A percentile compares a stretch with the other conserved stretches of the same genome.
Conservation (phyloP, 2,113 vertebrate species). For the Cyphomyrus plagiostoma region DNA sequence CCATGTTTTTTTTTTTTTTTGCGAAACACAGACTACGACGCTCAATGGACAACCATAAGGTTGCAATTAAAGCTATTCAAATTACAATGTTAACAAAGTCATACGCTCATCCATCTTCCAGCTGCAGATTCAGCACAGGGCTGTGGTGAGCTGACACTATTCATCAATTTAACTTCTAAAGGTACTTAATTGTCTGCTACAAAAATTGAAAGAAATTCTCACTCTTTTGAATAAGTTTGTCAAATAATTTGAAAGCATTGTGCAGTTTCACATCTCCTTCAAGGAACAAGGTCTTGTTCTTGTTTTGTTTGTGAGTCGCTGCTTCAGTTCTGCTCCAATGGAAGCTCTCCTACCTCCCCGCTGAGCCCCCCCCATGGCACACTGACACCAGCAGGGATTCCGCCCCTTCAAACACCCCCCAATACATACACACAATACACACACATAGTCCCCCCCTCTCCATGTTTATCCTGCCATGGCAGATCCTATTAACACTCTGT, state of each 20-base stretch:
- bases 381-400: background rate
- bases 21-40: background rate
- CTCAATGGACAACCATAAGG: background rate
- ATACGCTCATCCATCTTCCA: background rate
- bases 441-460: constrained; percentile 40
- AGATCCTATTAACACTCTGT: constrained; percentile 10
- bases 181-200: background rate
- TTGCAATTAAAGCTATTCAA: background rate
- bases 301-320: background rate
- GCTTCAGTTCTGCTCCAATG: background rate
- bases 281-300: background rate
- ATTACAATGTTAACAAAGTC: background rate
- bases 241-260: background rate
- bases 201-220: background rate
- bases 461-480: constrained; percentile 23
- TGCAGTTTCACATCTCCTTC: background rate
- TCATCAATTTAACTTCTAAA: background rate
- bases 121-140: background rate
- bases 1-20: background rate
- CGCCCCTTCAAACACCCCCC: constrained; percentile 31
- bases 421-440: background rate
- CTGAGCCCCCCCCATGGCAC: background rate
- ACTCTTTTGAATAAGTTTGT: background rate
- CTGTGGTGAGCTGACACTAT: background rate
- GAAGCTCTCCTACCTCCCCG: background rate